Percentiles rank a stretch among this genome's conserved stretches.
Evolutionary conservation across 2,113 vertebrate genomes (phyloP).

Genomic region (Malurus melanocephalus): DNA sequence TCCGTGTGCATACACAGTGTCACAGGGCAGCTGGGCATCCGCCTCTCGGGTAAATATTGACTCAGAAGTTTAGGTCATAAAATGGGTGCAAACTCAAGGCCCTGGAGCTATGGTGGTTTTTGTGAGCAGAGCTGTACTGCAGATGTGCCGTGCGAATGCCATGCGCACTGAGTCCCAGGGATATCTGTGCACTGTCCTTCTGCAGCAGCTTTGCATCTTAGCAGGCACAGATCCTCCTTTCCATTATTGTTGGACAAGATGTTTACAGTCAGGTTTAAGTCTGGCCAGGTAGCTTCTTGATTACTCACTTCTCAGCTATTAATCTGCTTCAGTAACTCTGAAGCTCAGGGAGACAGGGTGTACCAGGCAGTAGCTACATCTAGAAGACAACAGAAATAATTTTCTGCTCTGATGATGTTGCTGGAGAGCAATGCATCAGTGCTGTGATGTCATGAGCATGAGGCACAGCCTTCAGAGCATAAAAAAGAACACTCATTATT

Average conservation of each 20-base stretch:
- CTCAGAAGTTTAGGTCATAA: background rate
- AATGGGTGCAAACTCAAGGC: background rate
- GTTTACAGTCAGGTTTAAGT: conserved; percentile 19
- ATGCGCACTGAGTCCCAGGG: background rate
- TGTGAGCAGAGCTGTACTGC: background rate
- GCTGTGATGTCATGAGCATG: background rate
- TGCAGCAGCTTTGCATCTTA: background rate
- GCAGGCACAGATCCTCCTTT: background rate
- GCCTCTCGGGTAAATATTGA: background rate
- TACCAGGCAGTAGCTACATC: background rate
- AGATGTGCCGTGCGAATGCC: background rate
- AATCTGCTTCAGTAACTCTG: conserved; percentile 27
- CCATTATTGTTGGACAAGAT: background rate
- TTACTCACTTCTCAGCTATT: conserved; percentile 61
- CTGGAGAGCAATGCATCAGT: background rate
- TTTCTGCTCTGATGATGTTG: conserved; percentile 23
- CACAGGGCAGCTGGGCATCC: background rate
- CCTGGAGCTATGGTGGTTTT: background rate
- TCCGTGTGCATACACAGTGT: accelerated
- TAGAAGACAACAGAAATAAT: background rate
- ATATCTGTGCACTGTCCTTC: background rate
- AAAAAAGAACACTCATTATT: background rate
- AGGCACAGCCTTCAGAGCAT: background rate
- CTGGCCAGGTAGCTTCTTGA: conserved; percentile 42
- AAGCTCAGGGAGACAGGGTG: background rate